Evolutionary conservation across 2,888 invertebrate species (phyloP).

Genomic region (Eristalinus aeneus): DNA sequence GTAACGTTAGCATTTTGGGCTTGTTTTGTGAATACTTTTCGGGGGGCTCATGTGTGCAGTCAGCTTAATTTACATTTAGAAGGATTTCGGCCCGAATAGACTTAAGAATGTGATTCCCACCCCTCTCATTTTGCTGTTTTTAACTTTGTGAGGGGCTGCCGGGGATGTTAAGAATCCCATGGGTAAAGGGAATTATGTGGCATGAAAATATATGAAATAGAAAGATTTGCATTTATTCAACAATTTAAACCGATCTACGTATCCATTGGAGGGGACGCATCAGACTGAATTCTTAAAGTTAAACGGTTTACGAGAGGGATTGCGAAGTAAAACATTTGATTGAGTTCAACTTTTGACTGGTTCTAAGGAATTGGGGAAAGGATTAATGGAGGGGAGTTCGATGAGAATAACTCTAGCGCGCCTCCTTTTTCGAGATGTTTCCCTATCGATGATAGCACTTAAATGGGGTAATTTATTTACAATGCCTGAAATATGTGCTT

Average conservation of each 20-base stretch:
- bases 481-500: too few relatives aligned
- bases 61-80: constrained; percentile 53
- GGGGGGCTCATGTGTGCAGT: constrained; percentile 37
- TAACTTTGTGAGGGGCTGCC: not conserved
- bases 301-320: not conserved
- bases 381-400: too few relatives aligned
- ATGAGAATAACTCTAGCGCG: too few relatives aligned
- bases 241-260: not conserved
- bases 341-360: not conserved
- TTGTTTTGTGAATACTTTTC: constrained; percentile 18
- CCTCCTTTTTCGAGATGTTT: too few relatives aligned
- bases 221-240: not conserved
- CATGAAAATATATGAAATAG: not conserved
- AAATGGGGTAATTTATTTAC: too few relatives aligned
- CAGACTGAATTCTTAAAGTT: not conserved
- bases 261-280: not conserved
- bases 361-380: not conserved
- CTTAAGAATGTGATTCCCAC: not conserved
- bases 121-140: not conserved
- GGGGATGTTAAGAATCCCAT: not conserved
- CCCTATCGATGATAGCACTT: too few relatives aligned
- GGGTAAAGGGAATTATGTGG: not conserved
- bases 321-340: not conserved
- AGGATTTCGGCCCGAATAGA: constrained; percentile 36
- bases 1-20: constrained; percentile 45